Conservation (phyloP, 2,888 invertebrate genomes). For the Hesperia comma region DNA sequence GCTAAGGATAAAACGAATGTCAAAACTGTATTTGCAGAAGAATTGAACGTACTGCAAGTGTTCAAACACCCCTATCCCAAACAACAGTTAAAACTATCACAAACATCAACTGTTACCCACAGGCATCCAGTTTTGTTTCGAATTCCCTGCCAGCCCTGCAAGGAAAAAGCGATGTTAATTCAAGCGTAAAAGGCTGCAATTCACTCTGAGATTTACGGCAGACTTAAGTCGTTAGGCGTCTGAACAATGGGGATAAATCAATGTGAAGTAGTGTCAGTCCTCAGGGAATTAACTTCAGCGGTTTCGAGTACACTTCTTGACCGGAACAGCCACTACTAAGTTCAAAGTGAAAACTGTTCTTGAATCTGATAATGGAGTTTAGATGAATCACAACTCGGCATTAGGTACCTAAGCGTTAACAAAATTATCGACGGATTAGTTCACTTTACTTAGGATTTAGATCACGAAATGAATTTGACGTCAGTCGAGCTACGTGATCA, state of each 20-base stretch:
- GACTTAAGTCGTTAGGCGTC: constrained; percentile 28
- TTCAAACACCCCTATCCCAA: background rate
- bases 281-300: constrained; percentile 35
- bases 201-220: constrained; percentile 23
- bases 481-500: constrained; percentile 21
- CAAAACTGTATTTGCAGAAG: background rate
- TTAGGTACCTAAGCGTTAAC: constrained; percentile 13
- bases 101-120: constrained; percentile 25
- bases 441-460: constrained; percentile 24
- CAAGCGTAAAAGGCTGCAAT: constrained; percentile 28
- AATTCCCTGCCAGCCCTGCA: constrained; percentile 3
- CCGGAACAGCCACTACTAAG: constrained; percentile 33
- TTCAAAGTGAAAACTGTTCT: constrained; percentile 41
- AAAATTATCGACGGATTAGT: constrained; percentile 19
- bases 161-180: constrained; percentile 30
- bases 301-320: constrained; percentile 37
- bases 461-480: constrained; percentile 13
- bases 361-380: constrained; percentile 39
- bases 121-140: constrained; percentile 15
- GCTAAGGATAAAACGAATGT: too few species aligned
- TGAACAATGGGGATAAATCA: constrained; percentile 36
- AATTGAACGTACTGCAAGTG: background rate
- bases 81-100: constrained; percentile 23
- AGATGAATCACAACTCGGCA: constrained; percentile 10
- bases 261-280: constrained; percentile 32